Base-by-base conservation (phyloP, 92 coral and sea anemone species). In the Umimayanthus kanabou region DNA sequence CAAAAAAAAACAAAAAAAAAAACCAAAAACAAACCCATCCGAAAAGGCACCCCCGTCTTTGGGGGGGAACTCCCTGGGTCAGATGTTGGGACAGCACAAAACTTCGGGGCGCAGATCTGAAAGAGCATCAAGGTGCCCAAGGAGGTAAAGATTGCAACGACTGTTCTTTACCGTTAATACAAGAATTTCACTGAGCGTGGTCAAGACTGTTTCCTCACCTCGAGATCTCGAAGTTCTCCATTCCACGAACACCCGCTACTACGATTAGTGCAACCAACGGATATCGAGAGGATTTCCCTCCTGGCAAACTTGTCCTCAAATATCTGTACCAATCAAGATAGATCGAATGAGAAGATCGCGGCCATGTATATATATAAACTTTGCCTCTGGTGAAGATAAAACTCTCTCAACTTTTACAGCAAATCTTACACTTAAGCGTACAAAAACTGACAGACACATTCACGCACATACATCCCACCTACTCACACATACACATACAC, bases 261-360 rank as follows among this genome's bases (percentile, higher is more conserved):
- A 18, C 87, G 81, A 73, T 89, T 85, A 42, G 85, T 23, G 87
- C 92, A 89, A 57, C 87, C 85, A 76, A 89, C 89, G 67, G 76
- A 71, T 70, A 89, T 72, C 55, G 81, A 65, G 85, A 89, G 92
- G 50, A 89, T 85, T 40, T 89, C 92, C 11, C 92, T 88, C 53
- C 47, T 42, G 4, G 89, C 92, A 85, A 85, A 89, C 76, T 78
- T 78, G 65, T 89, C 92, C 66, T 89, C 89, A 49, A 89, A 89
- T 39, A 85, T 71, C 92, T 89, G 50, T 40, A 18, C 22, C 29
- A 30, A 73, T 39, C 2, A 73, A 2, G 43, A 28, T 10, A 11
- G 4, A 75, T 14, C 6, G 20, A 11, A 9, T 75, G 79, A 39
- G 26, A 75, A 45, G 26, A 13, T 7, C 14, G 5, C 10, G 23